Percentiles rank a stretch among this genome's conserved stretches.
phyloP scores from a whole-genome alignment of 2,888 invertebrate species.

The Tenthredo livida region DNA sequence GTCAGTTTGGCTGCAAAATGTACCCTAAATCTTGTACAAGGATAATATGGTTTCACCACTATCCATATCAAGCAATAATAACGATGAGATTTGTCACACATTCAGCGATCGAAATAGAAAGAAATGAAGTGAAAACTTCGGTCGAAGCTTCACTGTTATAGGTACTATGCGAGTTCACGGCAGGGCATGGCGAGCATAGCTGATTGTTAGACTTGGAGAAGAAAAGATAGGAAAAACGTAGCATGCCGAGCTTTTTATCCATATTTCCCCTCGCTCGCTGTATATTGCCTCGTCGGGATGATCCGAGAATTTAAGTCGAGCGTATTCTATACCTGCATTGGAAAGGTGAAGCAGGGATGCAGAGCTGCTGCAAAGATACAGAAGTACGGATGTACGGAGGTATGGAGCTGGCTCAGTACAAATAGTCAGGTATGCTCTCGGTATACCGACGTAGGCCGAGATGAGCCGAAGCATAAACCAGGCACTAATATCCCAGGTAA shows the following conservation, averaged over 20 bases:
- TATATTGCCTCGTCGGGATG: neutral
- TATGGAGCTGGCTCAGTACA: conserved; percentile 13
- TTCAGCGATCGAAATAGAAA: neutral
- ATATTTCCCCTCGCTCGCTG: conserved; percentile 2
- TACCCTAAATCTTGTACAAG: neutral
- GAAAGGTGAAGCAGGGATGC: neutral
- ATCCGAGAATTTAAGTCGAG: conserved; percentile 20
- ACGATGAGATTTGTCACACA: neutral
- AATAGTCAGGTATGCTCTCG: conserved; percentile 7
- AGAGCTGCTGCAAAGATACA: conserved; percentile 4
- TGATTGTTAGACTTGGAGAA: neutral
- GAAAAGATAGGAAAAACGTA: conserved; percentile 24
- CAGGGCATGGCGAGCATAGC: conserved; percentile 3
- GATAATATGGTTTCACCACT: neutral
- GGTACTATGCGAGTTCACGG: neutral
- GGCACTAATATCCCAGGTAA: conserved; percentile 58
- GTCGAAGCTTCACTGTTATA: neutral
- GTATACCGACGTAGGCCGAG: conserved; percentile 40
- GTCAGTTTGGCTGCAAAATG: neutral
- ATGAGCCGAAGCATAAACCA: conserved; percentile 26
- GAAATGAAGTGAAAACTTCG: neutral
- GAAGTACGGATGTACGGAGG: conserved; percentile 22
- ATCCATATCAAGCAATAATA: neutral
- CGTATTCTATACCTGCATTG: neutral
- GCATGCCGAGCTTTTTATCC: conserved; percentile 29